Base-by-base conservation (phyloP, 2,113 vertebrate species). In the Xiphophorus hellerii region DNA sequence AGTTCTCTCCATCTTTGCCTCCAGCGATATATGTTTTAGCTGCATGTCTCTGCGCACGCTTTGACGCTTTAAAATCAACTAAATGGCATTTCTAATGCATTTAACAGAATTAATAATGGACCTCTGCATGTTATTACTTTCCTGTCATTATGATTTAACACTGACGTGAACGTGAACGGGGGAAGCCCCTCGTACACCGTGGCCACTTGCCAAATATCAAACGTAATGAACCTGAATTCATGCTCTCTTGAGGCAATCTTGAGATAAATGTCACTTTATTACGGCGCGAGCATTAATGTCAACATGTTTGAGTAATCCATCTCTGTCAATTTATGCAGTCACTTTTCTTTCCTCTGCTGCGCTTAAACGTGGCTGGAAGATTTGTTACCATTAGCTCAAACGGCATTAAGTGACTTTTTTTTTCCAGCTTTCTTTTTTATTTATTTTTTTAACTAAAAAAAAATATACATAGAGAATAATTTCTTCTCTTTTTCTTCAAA, bases 401-500 rank as follows among this genome's bases (percentile, higher is more conserved):
- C 20, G 37, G 12, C 4, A 30, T 27, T 30, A 39, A 31, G 17
- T 31, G 30, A 31, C 42, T n/a, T 64, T 22, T 73, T 39, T 11
- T 64, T 69, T 71, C 30, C 30, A 30, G 3, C 30, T 73, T 15
- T 30, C 1, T 29, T 30, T 73, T 15, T 44, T 12, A 28, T 28
- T 28, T 28, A 28, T 29, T 63, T 58, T 10, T 7, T 51, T 15
- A 1, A 22, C 44, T 3, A 54, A 0, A 25, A 25, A 54, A 25
- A 25, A 54, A 54, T 8, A 54, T 51, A 20, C 20, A 51, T 14
- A 20, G 17, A 25, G 4, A 17, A 25, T 25, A 25, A 54, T 58
- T 25, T 58, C 22, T 64, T 27, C 5, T 69, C 69, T 60, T 11
- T 22, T 75, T 22, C 48, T 73, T 82, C 84, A 79, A 67, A 77